Percentiles rank a stretch among this genome's conserved stretches.
These are phyloP conservation scores for Lynx canadensis DNA, from an alignment of 2,113 vertebrate species.

Conservation along the genomic window DNA sequence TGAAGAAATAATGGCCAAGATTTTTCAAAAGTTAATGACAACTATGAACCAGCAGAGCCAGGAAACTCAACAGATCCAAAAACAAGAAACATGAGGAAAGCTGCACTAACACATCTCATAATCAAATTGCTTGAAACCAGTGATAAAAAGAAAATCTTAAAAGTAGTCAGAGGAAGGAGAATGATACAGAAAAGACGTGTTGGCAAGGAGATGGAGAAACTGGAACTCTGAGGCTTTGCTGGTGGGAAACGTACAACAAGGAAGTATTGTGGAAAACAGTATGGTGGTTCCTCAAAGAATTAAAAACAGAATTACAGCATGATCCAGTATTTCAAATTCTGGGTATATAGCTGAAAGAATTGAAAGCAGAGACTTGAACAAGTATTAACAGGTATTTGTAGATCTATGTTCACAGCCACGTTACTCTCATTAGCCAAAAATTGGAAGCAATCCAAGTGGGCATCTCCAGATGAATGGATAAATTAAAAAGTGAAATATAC, in stretches of 20 bases:
- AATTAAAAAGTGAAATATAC: neutral
- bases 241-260: neutral
- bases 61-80: neutral
- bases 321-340: neutral
- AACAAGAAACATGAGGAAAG: neutral
- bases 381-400: neutral
- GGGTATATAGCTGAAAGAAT: neutral
- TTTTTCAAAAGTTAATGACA: neutral
- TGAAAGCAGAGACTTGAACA: neutral
- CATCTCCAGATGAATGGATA: neutral
- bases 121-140: neutral
- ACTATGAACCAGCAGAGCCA: neutral
- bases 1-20: neutral
- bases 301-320: neutral
- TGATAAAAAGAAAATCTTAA: neutral
- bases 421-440: neutral
- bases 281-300: neutral
- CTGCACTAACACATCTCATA: neutral
- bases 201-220: neutral
- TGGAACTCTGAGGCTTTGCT: neutral
- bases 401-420: neutral
- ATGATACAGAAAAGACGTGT: neutral
- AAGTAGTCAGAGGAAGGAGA: neutral
- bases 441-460: neutral
- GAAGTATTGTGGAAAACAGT: neutral